Base-by-base conservation (phyloP, 2,888 invertebrate species). In the Dascillus cervinus region DNA sequence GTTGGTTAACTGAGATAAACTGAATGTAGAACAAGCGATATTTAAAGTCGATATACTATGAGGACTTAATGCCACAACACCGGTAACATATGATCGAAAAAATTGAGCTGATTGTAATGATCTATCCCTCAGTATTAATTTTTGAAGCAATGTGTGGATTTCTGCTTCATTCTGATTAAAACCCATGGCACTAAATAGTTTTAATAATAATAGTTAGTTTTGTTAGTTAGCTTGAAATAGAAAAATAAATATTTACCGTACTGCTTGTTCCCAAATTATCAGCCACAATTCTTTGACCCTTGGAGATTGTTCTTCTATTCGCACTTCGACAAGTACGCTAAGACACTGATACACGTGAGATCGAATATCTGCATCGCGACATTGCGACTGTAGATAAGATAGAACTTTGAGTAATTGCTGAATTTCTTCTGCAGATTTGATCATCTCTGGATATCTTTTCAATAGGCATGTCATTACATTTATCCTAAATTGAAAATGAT, bases 131-230 rank as follows among this genome's bases (percentile, higher is more conserved):
- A 37, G 38, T 20, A 72, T 57, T 8, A 72, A 49, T 4, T 55
- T 53, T 37, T 65, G 64, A 1, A 70, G 44, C 4, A 72, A 52
- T 13, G 47, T 47, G 47, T 71, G 71, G 1, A 63, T 63, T 22
- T 49, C 46, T 31, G 59, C 48, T 38, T 66, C 65, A 30, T 64
- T 64, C 33, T 68, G 66, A 45, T 66, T 67, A 40, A 66, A 52
- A 13, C 66, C 68, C 22, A 69, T 53, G 19, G 65, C 65, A 42
- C 70, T 70, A 41, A 37, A 61, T 63, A 27, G 26, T 13, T 24
- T 19, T 13, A 32, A 32, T 34, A 23, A 14, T 15, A 23, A 8
- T 24, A 8, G n/a, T n/a, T n/a, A n/a, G n/a, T n/a, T n/a, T n/a
- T n/a, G n/a, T n/a, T n/a, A n/a, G n/a, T 22, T 12, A 9, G 4